Evolutionary conservation across 2,888 invertebrate species (phyloP), one percentile per base, ranked within the genome.

Genomic region (Monopis laevigella): DNA sequence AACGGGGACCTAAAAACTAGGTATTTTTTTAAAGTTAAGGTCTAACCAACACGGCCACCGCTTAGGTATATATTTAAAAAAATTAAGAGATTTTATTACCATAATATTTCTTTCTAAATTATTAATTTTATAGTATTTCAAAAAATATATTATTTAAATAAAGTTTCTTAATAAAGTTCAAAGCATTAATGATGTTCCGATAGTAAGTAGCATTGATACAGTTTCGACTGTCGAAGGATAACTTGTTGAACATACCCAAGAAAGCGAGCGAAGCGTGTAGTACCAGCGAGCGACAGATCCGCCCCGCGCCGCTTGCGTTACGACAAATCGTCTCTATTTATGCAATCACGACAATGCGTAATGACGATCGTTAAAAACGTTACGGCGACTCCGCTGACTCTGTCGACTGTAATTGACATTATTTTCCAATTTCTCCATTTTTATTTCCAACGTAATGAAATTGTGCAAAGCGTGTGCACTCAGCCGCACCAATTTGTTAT

Each of bases 291-390:
- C 27, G 28, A 55, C 57, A 44, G 41, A 35, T 43, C 55, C 55
- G 58, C 58, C 64, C 65, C 63, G 65, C 65, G 58, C 65, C 65
- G 58, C 65, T 66, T 62, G 59, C 59, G 60, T 50, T 56, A 21
- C 55, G n/a, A 21, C 21, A 36, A 72, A 73, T 65, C 62, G 64
- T 60, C 58, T 56, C 65, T 68, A 65, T 72, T 72, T 72, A 68
- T 70, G 74, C 67, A 73, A 75, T 72, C 69, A 72, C 62, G 61
- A 60, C 66, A 67, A 69, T 69, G 69, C 72, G 70, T 78, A 78
- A 78, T 77, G 72, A 71, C 64, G 58, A 71, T 72, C 62, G 66
- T 73, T 70, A 72, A 44, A 28, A 44, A 39, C 24, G 65, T 60
- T 58, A 59, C 65, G 62, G 54, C 58, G 58, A 59, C 57, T 59